Conservation (phyloP, 2,888 invertebrate species). For the Netelia fuscicornis region DNA sequence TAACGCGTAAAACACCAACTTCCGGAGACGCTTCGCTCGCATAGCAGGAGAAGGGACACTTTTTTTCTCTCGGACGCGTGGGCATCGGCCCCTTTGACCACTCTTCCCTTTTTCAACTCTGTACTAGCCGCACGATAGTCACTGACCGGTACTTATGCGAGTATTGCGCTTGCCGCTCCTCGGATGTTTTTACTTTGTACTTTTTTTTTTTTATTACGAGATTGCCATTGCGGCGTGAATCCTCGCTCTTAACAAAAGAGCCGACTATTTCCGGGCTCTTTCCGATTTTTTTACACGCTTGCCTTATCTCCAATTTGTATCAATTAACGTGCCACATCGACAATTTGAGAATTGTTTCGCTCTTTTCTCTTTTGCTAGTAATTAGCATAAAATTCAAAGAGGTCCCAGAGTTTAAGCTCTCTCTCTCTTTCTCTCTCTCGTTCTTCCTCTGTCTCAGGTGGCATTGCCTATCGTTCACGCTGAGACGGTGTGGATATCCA, state of each 20-base stretch:
- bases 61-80: constrained; percentile 56
- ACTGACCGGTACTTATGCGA: constrained; percentile 19
- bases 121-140: constrained; percentile 9
- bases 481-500: constrained; percentile 68
- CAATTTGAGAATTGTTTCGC: background rate
- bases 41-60: constrained; percentile 34
- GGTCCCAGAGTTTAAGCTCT: background rate
- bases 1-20: constrained; percentile 67
- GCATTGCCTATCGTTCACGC: constrained; percentile 41
- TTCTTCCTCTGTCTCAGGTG: constrained; percentile 30
- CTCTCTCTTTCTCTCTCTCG: constrained; percentile 6
- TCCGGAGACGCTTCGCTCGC: constrained; percentile 52
- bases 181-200: constrained; percentile 15
- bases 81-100: constrained; percentile 66
- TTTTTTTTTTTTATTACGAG: constrained; percentile 10
- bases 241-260: constrained; percentile 9
- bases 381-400: constrained; percentile 22
- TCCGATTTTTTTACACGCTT: constrained; percentile 14
- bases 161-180: constrained; percentile 29
- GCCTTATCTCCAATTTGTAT: background rate
- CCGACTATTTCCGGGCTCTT: constrained; percentile 33
- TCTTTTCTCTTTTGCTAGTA: background rate
- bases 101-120: constrained; percentile 26
- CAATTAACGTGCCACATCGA: background rate
- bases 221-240: constrained; percentile 38